Base-by-base conservation (phyloP, 2,797 vertebrate genomes). In the Acipenser ruthenus region DNA sequence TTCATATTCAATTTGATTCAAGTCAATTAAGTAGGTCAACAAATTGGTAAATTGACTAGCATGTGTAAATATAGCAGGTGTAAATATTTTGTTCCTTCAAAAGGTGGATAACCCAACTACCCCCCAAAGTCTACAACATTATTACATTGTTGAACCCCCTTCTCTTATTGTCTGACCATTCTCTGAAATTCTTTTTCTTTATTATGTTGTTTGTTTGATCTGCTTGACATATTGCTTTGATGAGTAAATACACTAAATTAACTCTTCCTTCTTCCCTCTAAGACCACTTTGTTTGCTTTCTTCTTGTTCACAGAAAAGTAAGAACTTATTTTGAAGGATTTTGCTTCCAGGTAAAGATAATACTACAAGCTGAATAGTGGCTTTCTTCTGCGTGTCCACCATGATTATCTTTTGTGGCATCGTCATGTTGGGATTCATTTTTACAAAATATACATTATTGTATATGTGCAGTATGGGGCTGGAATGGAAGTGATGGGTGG, bases 271-370 rank as follows among this genome's bases (percentile, higher is more conserved):
- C 18, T 18, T 37, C 37, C 37, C 37, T 37, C 37, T 37, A 37
- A 5, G 37, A 37, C 37, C 5, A 5, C 37, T 53, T 0, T 78
- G 60, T 15, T 7, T 74, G 49, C 63, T 77, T 50, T 81, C 73
- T 72, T 67, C 60, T 74, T 82, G 49, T 83, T 73, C 74, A 73
- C 82, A 89, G 83, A 88, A 91, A 85, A 87, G 81, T 83, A 90
- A 89, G 86, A 91, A 90, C 79, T 84, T 92, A 80, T 87, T 90
- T 88, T 75, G 4, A 89, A 86, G 85, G 75, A 70, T 80, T 65
- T 86, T 83, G 73, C 75, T 79, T 75, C 80, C 87, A 88, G 85
- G 88, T 86, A 87, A 83, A 69, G 59, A 62, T 1, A 49, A 49
- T 70, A 13, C 47, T 55, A 23, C n/a, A 67, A 18, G 37, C 37